Conservation (phyloP, 2,888 invertebrate species). For the Endotricha flammealis region DNA sequence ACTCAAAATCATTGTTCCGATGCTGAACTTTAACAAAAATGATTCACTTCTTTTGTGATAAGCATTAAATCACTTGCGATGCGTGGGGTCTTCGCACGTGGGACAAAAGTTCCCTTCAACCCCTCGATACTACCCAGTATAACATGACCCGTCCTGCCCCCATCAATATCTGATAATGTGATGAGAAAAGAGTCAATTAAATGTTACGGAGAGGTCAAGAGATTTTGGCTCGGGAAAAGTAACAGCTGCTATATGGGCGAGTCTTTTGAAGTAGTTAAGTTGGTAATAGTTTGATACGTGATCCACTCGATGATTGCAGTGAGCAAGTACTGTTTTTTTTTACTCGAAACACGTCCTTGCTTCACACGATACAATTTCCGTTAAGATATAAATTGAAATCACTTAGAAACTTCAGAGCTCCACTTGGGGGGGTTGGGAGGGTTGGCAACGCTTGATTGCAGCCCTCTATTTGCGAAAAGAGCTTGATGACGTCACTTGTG, state of each 20-base stretch:
- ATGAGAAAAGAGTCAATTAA: constrained; percentile 16
- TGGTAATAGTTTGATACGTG: constrained; percentile 47
- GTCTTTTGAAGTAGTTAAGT: constrained; percentile 58
- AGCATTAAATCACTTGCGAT: constrained; percentile 67
- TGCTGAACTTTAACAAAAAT: background rate
- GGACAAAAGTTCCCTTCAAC: constrained; percentile 49
- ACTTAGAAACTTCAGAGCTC: too few species aligned
- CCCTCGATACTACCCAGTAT: constrained; percentile 28
- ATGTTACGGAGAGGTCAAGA: constrained; percentile 26
- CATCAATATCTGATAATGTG: constrained; percentile 7
- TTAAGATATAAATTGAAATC: too few species aligned
- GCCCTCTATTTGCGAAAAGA: too few species aligned
- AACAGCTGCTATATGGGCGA: constrained; percentile 55
- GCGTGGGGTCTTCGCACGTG: constrained; percentile 72
- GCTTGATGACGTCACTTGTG: too few species aligned
- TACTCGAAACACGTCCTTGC: too few species aligned
- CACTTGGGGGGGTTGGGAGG: too few species aligned
- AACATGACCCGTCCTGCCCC: constrained; percentile 26
- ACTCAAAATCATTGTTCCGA: constrained; percentile 3
- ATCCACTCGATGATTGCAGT: constrained; percentile 32
- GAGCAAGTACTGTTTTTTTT: too few species aligned
- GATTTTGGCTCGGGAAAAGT: constrained; percentile 29
- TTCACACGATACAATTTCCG: too few species aligned
- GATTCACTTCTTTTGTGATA: constrained; percentile 36
- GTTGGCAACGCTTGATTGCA: too few species aligned